phyloP scores from a whole-genome alignment of 64 coral and sea anemone species.

The Anthopleura sola region DNA sequence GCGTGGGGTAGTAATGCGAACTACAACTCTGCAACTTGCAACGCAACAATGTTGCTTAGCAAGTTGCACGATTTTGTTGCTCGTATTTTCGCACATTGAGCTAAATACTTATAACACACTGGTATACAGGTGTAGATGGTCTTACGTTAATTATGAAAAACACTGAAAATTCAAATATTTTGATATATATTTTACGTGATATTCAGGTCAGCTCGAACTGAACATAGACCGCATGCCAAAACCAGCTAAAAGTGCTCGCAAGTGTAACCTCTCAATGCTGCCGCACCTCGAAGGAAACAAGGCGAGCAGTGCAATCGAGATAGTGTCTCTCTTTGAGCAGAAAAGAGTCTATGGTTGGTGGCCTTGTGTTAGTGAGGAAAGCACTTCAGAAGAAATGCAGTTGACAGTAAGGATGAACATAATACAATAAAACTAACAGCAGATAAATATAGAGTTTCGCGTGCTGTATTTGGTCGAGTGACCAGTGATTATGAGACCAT shows the following conservation, averaged over 20 bases:
- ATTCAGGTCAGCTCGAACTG: background rate
- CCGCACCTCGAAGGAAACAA: conserved; percentile 66
- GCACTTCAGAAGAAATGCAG: conserved; percentile 64
- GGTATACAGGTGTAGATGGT: too few relatives aligned
- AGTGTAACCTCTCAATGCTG: conserved; percentile 74
- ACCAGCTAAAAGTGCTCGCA: conserved; percentile 79
- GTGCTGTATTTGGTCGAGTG: too few relatives aligned
- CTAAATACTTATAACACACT: too few relatives aligned
- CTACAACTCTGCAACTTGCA: too few relatives aligned
- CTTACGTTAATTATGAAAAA: too few relatives aligned
- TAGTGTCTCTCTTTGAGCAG: conserved; percentile 85
- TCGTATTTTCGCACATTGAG: too few relatives aligned
- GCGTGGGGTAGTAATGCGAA: too few relatives aligned
- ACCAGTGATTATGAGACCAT: too few relatives aligned
- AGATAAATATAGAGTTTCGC: too few relatives aligned
- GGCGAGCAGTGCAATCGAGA: conserved; percentile 65
- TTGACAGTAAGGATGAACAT: conserved; percentile 59
- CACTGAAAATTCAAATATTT: background rate
- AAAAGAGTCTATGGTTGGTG: conserved; percentile 98
- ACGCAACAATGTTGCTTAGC: too few relatives aligned
- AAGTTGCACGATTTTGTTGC: too few relatives aligned
- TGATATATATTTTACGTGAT: background rate
- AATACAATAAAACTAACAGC: too few relatives aligned
- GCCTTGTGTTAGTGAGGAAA: conserved; percentile 83
- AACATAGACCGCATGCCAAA: conserved; percentile 55